Evolutionary conservation across 1,140 invertebrate genomes (phyloP), one percentile per base, ranked within the genome.

Genomic region (Diabrotica virgifera): DNA sequence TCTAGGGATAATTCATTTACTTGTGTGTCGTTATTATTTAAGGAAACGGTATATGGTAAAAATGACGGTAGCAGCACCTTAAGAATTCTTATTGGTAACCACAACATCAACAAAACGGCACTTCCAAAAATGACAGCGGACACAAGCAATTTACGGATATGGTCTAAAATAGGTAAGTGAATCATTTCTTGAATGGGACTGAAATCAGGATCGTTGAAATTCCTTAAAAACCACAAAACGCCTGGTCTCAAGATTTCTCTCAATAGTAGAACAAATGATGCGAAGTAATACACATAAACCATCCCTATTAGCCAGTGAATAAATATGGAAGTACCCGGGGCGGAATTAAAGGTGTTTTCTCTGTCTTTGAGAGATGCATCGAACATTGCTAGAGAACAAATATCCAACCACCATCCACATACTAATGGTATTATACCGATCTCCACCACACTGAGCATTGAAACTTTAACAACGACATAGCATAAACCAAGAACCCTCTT

Each of bases 101-200:
- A 99, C 12, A 99, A 82, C 91, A 98, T 97, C 0, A 99, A 83
- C 0, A 99, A 81, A 12, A 99, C 96, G 4, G 91, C 94, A 5
- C 93, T 96, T 11, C 97, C 96, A 82, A 99, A 99, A 66, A 99
- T 93, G 68, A 98, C 91, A 46, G 95, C 91, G 0, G 96, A 99
- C 0, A 93, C 91, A 5, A 98, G 84, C 52, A 99, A 85, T 61
- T 96, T 85, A 37, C 95, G 85, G 5, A 95, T 86, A 77, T 99
- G 97, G 62, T 91, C 86, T 56, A 96, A 82, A 53, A 99, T 93
- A 6, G 96, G 93, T 37, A 98, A 83, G 78, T 99, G 96, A 65
- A 99, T 99, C 96, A 99, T 99, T 87, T 99, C 92, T 83, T 98
- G 95, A 68, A 97, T 96, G 10, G 97, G 97, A 80, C 97, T 98